Evolutionary conservation across 2,113 vertebrate genomes (phyloP), one percentile per base, ranked within the genome.

Genomic region (Vulpes vulpes): DNA sequence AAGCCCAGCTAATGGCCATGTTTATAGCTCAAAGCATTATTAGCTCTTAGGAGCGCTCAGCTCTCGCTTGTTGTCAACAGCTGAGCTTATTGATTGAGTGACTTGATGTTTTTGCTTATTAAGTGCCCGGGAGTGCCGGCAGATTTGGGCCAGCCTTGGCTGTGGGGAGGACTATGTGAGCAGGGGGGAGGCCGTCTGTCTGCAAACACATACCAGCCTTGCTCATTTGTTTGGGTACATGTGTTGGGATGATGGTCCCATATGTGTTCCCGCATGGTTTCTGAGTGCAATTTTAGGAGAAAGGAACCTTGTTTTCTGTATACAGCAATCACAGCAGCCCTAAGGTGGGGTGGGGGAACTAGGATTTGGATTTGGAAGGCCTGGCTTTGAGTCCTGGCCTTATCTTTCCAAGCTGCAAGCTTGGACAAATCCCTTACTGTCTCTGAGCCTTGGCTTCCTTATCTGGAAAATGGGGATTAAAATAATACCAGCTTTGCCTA

Each of bases 81-180:
- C 97, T 97, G 96, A 97, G 96, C 92, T 94, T 98, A 98, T 97
- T 98, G 98, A 98, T 98, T 97, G 98, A 98, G 94, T 80, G 96
- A 96, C 97, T 98, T 92, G 97, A 98, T 98, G 97, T 92, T 98
- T 98, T 97, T 98, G 98, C 92, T 97, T 98, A 98, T 96, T 97
- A 97, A 98, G 97, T 97, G 96, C 96, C 87, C 3, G 49, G 96
- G 96, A 97, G 95, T 97, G 96, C 95, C 30, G 30, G 95, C 95
- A 95, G 96, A 94, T 98, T 97, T 76, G 97, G 96, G 96, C 92
- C 92, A 85, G 92, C 38, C 92, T 91, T 57, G 92, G 87, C 97
- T 83, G 51, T 62, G 90, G 65, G 71, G 74, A 69, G 94, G 95
- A 67, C 32, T 9, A 3, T 0, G 9, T 43, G 86, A 27, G 62